Evolutionary conservation across 2,113 vertebrate species (phyloP).

Genomic region (Crotalus helleri): DNA sequence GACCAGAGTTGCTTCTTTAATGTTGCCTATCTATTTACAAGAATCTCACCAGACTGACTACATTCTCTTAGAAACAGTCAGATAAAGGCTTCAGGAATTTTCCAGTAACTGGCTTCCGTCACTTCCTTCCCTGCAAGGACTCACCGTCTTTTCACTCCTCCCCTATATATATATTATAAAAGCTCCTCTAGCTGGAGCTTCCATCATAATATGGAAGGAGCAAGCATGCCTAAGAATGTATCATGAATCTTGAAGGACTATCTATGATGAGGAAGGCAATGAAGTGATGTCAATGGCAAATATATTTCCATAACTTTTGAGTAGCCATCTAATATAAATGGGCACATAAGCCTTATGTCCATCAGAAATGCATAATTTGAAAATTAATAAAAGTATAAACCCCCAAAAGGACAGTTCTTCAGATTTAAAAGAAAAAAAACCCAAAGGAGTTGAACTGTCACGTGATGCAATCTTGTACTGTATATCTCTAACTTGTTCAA

Average conservation of each 20-base stretch:
- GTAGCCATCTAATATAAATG: background rate
- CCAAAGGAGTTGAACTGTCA: background rate
- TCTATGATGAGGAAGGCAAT: background rate
- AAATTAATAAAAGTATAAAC: background rate
- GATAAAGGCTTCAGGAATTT: too few relatives aligned
- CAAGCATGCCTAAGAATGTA: background rate
- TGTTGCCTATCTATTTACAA: too few relatives aligned
- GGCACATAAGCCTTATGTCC: background rate
- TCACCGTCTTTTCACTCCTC: too few relatives aligned
- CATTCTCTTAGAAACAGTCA: too few relatives aligned
- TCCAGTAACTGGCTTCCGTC: too few relatives aligned
- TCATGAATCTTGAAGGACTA: background rate
- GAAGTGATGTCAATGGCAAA: background rate
- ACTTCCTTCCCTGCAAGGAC: too few relatives aligned
- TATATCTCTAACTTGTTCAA: background rate
- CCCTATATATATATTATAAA: too few relatives aligned
- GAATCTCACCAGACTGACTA: too few relatives aligned
- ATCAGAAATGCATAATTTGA: background rate
- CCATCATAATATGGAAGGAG: background rate
- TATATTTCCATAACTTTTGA: background rate
- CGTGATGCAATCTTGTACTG: background rate
- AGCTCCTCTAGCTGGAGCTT: too few relatives aligned
- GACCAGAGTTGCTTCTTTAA: too few relatives aligned
- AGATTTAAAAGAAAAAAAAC: background rate
- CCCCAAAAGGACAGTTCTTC: background rate